A percentile compares a stretch with the other conserved stretches of the same genome.
These are phyloP conservation scores for Bembecia ichneumoniformis DNA, from an alignment of 2,888 invertebrate species.

Conservation along the genomic window DNA sequence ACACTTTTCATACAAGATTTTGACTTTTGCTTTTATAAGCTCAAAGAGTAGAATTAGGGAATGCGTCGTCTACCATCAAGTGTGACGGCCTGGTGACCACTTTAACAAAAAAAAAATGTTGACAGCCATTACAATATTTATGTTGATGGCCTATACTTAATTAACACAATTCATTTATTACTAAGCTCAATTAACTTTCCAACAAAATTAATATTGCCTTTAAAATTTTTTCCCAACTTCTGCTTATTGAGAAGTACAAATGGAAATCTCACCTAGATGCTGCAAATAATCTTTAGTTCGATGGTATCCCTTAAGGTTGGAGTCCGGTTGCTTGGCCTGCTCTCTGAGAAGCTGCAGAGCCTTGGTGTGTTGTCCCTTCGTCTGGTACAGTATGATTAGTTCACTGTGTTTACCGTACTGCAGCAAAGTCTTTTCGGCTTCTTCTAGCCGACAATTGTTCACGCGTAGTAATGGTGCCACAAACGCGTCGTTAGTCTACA, in stretches of 20 bases:
- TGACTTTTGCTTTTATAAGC: too few relatives aligned
- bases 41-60: too few relatives aligned
- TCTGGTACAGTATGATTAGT: constrained; percentile 95
- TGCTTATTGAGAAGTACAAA: background rate
- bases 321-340: constrained; percentile 81
- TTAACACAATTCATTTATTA: too few relatives aligned
- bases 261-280: constrained; percentile 75
- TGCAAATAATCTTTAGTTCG: constrained; percentile 93
- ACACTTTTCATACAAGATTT: too few relatives aligned
- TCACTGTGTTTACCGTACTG: constrained; percentile 92
- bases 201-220: too few relatives aligned
- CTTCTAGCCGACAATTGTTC: constrained; percentile 93
- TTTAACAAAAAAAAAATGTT: too few relatives aligned
- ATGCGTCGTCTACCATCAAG: too few relatives aligned
- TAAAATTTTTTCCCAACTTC: too few relatives aligned
- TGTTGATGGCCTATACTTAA: too few relatives aligned
- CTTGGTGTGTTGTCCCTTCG: constrained; percentile 91
- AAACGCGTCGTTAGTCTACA: constrained; percentile 93
- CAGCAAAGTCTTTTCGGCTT: constrained; percentile 90
- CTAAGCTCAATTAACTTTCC: too few relatives aligned
- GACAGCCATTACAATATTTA: too few relatives aligned
- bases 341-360: constrained; percentile 90
- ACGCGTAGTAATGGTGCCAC: constrained; percentile 91
- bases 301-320: constrained; percentile 84
- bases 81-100: too few relatives aligned